Evolutionary conservation across 2,888 invertebrate species (phyloP).

Genomic region (Pediacus dermestoides): DNA sequence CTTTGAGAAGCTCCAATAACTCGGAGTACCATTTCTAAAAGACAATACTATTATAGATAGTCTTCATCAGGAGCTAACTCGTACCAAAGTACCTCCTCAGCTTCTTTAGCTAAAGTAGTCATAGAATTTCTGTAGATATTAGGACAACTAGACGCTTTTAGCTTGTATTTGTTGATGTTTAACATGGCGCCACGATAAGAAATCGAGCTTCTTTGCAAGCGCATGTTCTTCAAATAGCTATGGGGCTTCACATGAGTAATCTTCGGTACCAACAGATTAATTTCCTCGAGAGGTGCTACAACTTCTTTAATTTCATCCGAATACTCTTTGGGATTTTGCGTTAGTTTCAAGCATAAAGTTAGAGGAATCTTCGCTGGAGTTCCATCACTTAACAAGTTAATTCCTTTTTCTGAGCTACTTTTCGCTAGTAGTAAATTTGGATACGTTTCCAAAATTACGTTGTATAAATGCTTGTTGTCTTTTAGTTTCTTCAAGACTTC

Average conservation of each 20-base stretch:
- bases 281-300: slow-evolving; percentile 38
- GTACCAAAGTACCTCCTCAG: slow-evolving; percentile 50
- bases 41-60: slow-evolving; percentile 17
- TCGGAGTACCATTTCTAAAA: slow-evolving; percentile 73
- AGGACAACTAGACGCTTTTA: slow-evolving; percentile 87
- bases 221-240: slow-evolving; percentile 68
- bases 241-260: slow-evolving; percentile 52
- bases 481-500: slow-evolving; percentile 62
- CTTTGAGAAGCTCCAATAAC: slow-evolving; percentile 61
- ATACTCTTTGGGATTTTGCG: slow-evolving; percentile 56
- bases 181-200: slow-evolving; percentile 84
- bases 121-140: slow-evolving; percentile 88
- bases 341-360: too few species aligned
- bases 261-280: slow-evolving; percentile 54
- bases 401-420: slow-evolving; percentile 62
- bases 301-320: slow-evolving; percentile 59
- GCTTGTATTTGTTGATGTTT: slow-evolving; percentile 74
- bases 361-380: too few species aligned
- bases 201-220: slow-evolving; percentile 74
- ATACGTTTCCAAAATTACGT: slow-evolving; percentile 69
- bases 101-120: slow-evolving; percentile 67
- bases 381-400: slow-evolving; percentile 46
- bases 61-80: too few species aligned
- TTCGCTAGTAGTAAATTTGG: slow-evolving; percentile 63
- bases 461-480: slow-evolving; percentile 64